These are phyloP conservation scores for Tupiocoris notatus DNA, from an alignment of 2,888 invertebrate species.

Conservation along the genomic window DNA sequence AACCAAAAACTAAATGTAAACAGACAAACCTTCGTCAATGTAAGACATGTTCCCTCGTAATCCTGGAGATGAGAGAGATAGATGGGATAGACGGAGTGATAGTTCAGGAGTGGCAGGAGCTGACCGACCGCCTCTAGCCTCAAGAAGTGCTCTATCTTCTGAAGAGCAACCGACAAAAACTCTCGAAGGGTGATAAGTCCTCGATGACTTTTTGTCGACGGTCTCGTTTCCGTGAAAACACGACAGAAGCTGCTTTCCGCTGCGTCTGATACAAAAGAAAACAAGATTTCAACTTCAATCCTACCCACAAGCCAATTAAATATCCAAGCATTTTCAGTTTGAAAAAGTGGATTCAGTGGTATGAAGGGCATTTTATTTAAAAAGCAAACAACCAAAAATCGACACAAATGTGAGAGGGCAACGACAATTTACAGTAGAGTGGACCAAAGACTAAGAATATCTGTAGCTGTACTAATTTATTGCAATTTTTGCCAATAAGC, in stretches of 20 bases:
- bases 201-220: constrained; percentile 18
- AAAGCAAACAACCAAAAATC: too few species aligned
- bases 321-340: too few species aligned
- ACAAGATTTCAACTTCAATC: too few species aligned
- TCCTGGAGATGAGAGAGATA: constrained; percentile 45
- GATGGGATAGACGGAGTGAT: constrained; percentile 48
- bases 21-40: constrained; percentile 50
- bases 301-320: too few species aligned
- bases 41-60: constrained; percentile 50
- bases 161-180: constrained; percentile 7
- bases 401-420: too few species aligned
- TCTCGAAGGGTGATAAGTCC: constrained; percentile 21
- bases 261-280: constrained; percentile 45
- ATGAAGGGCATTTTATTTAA: too few species aligned
- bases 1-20: too few species aligned
- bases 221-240: constrained; percentile 58
- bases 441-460: too few species aligned
- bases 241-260: constrained; percentile 60
- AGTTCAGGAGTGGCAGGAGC: constrained; percentile 49
- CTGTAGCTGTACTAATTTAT: too few species aligned
- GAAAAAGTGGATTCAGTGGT: too few species aligned
- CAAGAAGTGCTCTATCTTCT: constrained; percentile 12
- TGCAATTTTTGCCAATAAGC: too few species aligned
- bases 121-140: constrained; percentile 50
- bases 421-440: too few species aligned